Conservation (phyloP, 2,113 vertebrate genomes). For the Corythornis vintsioides region DNA sequence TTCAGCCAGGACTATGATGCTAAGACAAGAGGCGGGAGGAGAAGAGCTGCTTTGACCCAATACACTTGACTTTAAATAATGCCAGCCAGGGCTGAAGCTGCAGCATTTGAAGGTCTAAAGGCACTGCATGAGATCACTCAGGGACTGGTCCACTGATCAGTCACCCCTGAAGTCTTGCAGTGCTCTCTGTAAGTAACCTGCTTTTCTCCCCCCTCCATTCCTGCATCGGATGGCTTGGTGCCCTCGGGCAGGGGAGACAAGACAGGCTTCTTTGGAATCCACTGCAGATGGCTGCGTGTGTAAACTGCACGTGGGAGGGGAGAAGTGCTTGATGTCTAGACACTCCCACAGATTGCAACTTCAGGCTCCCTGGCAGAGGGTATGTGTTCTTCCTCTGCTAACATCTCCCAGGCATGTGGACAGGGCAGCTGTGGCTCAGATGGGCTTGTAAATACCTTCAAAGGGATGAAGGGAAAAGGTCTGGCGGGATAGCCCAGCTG, state of each 20-base stretch:
- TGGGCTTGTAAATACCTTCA: not conserved
- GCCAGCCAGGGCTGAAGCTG: not conserved
- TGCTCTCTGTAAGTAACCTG: not conserved
- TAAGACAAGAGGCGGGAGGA: not conserved
- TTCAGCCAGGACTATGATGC: not conserved
- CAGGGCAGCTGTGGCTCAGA: not conserved
- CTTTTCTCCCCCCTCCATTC: not conserved
- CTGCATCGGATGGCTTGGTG: constrained; percentile 44
- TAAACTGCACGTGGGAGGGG: constrained; percentile 54
- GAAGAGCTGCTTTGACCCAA: not conserved
- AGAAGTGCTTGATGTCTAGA: constrained; percentile 65
- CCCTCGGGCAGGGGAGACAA: constrained; percentile 61
- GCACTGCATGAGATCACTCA: not conserved
- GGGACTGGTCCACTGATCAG: not conserved
- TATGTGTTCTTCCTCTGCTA: not conserved
- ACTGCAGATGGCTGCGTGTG: constrained; percentile 47
- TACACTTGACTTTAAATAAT: not conserved
- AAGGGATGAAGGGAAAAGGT: not conserved
- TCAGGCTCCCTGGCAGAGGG: constrained; percentile 18
- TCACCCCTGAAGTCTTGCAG: not conserved
- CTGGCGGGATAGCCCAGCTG: not conserved
- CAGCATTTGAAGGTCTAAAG: not conserved
- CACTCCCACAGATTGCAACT: constrained; percentile 44
- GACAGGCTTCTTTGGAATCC: constrained; percentile 31
- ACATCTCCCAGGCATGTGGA: not conserved